Evolutionary conservation across 2,797 vertebrate genomes (phyloP).

Genomic region (Phrynocephalus forsythii): DNA sequence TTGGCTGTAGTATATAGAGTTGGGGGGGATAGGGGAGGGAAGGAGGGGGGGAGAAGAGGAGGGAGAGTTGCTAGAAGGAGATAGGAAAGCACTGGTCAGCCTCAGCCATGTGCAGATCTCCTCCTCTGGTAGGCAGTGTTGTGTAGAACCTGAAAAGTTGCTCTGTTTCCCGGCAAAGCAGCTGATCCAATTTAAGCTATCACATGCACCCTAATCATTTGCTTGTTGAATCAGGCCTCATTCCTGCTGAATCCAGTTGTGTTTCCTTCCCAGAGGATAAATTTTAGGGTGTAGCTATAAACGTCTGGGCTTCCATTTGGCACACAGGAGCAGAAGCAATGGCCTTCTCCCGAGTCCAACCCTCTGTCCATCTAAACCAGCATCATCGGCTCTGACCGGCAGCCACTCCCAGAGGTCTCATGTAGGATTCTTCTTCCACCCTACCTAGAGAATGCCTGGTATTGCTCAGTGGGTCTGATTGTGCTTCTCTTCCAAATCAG

Average conservation of each 20-base stretch:
- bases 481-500: no score
- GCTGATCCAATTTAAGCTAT: background rate
- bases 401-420: no score
- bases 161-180: background rate
- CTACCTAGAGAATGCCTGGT: no score
- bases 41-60: no score
- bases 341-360: no score
- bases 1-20: no score
- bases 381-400: no score
- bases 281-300: background rate
- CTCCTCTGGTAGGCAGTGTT: background rate
- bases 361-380: no score
- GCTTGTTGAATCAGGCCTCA: background rate
- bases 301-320: background rate
- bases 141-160: background rate
- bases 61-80: background rate
- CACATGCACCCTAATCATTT: background rate
- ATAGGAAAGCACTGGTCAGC: background rate
- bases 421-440: no score
- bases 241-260: background rate
- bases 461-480: no score
- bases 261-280: background rate
- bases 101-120: background rate
- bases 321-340: no score
- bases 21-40: no score